phyloP scores from a whole-genome alignment of 2,888 invertebrate species.

The Orthosia gracilis region DNA sequence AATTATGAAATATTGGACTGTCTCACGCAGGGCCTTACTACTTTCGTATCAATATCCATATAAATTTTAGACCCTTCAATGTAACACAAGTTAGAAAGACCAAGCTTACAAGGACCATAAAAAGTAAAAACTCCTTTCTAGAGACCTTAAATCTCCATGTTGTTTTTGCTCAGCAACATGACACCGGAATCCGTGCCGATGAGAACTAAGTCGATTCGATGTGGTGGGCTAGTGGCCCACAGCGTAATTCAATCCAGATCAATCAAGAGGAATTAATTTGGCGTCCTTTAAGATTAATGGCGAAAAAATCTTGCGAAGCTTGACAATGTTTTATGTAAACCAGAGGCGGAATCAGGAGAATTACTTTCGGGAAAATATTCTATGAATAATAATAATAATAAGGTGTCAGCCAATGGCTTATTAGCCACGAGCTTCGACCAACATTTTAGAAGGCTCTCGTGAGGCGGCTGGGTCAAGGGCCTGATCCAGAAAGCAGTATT shows the following conservation, averaged over 20 bases:
- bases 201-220: slow-evolving; percentile 74
- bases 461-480: no score
- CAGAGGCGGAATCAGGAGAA: neutral
- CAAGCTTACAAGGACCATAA: slow-evolving; percentile 34
- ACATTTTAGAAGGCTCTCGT: no score
- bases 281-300: slow-evolving; percentile 75
- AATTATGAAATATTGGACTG: neutral
- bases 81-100: neutral
- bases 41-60: neutral
- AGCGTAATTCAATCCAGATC: slow-evolving; percentile 78
- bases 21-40: neutral
- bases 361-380: neutral
- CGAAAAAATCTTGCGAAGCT: slow-evolving; percentile 40
- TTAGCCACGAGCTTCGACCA: no score
- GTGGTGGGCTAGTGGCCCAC: slow-evolving; percentile 78
- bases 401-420: no score
- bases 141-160: slow-evolving; percentile 36
- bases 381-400: no score
- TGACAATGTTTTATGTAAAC: slow-evolving; percentile 14
- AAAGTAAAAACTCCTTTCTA: slow-evolving; percentile 49
- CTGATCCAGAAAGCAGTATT: no score
- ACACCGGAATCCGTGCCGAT: slow-evolving; percentile 81
- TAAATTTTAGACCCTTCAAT: neutral
- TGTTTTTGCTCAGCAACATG: slow-evolving; percentile 73
- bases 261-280: slow-evolving; percentile 82